These are phyloP conservation scores for Myiozetetes cayanensis DNA, from an alignment of 2,113 vertebrate genomes.

Conservation along the genomic window DNA sequence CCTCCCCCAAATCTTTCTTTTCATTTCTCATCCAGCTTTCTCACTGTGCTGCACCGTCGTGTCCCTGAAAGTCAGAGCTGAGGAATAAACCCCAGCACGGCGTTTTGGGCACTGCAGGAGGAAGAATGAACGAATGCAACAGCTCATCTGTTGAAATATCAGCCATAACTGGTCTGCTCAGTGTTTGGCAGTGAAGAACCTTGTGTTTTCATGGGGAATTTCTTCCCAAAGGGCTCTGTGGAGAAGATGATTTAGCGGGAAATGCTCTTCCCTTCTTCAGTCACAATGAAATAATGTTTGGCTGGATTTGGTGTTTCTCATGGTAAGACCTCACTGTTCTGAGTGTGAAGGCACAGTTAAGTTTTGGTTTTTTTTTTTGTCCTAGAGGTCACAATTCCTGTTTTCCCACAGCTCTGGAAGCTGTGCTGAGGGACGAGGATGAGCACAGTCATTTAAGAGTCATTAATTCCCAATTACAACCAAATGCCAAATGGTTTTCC, in stretches of 20 bases:
- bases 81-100: not conserved
- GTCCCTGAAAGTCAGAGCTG: not conserved
- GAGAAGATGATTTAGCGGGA: not conserved
- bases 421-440: not conserved
- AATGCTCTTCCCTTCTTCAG: not conserved
- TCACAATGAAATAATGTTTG: not conserved
- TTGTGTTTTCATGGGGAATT: not conserved
- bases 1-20: not conserved
- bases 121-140: not conserved
- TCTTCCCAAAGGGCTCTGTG: not conserved
- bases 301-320: not conserved
- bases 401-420: not conserved
- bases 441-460: not conserved
- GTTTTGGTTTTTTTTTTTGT: not conserved
- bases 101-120: not conserved
- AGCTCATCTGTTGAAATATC: not conserved
- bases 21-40: not conserved
- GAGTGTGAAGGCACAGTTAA: not conserved
- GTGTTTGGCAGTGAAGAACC: not conserved
- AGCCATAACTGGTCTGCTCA: not conserved
- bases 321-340: fast-evolving
- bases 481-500: not conserved
- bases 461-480: not conserved
- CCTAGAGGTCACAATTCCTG: not conserved
- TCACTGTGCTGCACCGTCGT: not conserved